These are phyloP conservation scores for Morpho helenor DNA, from an alignment of 2,888 invertebrate genomes.

Conservation along the genomic window DNA sequence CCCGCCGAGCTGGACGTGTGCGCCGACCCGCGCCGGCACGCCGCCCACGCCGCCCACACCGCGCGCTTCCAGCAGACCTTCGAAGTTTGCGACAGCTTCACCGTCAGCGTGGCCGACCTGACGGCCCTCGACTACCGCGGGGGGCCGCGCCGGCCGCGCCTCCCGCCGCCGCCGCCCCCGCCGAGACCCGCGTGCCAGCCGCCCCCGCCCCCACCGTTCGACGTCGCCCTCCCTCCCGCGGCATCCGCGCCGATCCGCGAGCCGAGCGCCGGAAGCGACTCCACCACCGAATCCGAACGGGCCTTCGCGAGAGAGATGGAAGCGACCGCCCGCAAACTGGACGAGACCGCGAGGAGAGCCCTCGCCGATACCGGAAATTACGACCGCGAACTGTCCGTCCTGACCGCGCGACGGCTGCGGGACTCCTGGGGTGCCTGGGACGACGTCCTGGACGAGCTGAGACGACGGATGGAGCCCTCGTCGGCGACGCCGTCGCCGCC, in stretches of 20 bases:
- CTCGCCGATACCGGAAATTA: slow-evolving; percentile 76
- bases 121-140: slow-evolving; percentile 79
- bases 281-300: slow-evolving; percentile 69
- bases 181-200: slow-evolving; percentile 38
- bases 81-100: slow-evolving; percentile 69
- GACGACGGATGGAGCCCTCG: slow-evolving; percentile 61
- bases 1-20: slow-evolving; percentile 84
- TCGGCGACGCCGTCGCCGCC: slow-evolving; percentile 63
- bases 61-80: slow-evolving; percentile 70
- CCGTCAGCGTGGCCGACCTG: slow-evolving; percentile 82
- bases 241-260: slow-evolving; percentile 53
- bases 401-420: slow-evolving; percentile 70
- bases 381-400: slow-evolving; percentile 76
- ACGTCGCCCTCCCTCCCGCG: slow-evolving; percentile 38
- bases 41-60: slow-evolving; percentile 48
- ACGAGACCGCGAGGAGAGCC: slow-evolving; percentile 60
- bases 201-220: slow-evolving; percentile 49
- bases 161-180: slow-evolving; percentile 59
- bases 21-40: slow-evolving; percentile 60
- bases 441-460: slow-evolving; percentile 69
- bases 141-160: slow-evolving; percentile 52
- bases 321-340: slow-evolving; percentile 63
- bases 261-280: slow-evolving; percentile 68
- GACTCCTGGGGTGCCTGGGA: slow-evolving; percentile 76
- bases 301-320: slow-evolving; percentile 71